These are phyloP conservation scores for Ficedula albicollis DNA, from an alignment of 2,797 vertebrate species.

Conservation along the genomic window DNA sequence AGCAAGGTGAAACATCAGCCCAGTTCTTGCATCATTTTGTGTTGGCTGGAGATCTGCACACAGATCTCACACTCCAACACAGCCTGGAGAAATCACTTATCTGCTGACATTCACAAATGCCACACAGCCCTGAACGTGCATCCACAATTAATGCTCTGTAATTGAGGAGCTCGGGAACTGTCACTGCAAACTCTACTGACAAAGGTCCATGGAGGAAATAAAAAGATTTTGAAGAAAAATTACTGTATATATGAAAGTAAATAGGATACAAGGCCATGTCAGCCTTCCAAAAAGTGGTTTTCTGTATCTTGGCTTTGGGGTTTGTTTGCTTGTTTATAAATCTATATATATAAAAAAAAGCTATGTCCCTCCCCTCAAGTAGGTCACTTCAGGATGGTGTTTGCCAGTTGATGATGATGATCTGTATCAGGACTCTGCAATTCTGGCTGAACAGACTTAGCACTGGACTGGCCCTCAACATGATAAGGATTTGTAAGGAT, in stretches of 20 bases:
- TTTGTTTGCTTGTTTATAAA: not conserved
- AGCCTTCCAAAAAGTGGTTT: not conserved
- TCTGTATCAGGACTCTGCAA: not conserved
- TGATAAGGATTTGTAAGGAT: not conserved
- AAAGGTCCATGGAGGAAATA: fast-evolving
- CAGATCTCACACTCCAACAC: not conserved
- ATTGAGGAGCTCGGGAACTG: not conserved
- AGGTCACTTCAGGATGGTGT: not conserved
- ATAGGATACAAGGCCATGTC: not conserved
- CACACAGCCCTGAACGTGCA: not conserved
- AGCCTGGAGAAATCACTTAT: not conserved
- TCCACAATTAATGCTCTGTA: not conserved
- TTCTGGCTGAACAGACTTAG: not conserved
- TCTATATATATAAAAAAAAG: not conserved
- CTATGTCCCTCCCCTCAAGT: fast-evolving
- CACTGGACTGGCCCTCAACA: not conserved
- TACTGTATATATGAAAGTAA: not conserved
- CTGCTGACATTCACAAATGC: not conserved
- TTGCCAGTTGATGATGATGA: not conserved
- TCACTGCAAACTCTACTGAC: not conserved
- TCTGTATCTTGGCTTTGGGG: not conserved
- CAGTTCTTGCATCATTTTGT: not conserved
- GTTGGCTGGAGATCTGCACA: not conserved
- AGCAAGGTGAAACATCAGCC: not conserved
- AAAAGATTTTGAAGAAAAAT: not conserved